A percentile compares a stretch with the other conserved stretches of the same genome.
These are phyloP conservation scores for Alaudala cheleensis DNA, from an alignment of 2,113 vertebrate genomes.

Conservation along the genomic window DNA sequence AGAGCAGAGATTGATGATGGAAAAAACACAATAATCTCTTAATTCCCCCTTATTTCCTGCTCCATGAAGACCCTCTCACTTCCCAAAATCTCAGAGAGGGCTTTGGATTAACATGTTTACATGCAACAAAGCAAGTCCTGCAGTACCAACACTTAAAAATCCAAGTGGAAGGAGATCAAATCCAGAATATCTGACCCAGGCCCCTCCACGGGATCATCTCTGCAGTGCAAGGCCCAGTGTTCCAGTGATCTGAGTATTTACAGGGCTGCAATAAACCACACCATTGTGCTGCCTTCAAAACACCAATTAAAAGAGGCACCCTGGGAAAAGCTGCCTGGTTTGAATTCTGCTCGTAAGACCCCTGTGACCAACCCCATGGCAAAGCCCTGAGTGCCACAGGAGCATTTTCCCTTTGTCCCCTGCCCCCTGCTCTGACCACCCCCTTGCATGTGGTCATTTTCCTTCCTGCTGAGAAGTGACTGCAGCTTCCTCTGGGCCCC, in stretches of 20 bases:
- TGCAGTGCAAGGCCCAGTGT: background rate
- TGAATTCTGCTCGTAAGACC: background rate
- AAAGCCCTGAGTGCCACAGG: background rate
- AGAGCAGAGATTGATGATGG: background rate
- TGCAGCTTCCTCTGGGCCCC: constrained; percentile 60
- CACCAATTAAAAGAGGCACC: background rate
- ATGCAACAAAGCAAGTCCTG: background rate
- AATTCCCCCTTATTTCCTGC: background rate
- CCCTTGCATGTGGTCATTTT: constrained; percentile 69
- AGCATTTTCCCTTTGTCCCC: background rate
- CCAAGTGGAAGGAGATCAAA: background rate
- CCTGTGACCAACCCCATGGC: background rate
- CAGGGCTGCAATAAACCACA: background rate
- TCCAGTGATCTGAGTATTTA: background rate
- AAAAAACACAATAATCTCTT: background rate
- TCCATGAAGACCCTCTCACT: background rate
- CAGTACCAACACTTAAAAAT: background rate
- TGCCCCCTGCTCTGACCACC: constrained; percentile 27
- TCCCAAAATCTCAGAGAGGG: background rate
- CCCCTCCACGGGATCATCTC: background rate
- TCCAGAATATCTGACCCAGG: background rate
- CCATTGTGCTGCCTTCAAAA: background rate
- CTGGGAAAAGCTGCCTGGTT: background rate
- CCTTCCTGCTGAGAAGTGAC: constrained; percentile 69
- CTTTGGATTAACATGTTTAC: background rate